Evolutionary conservation across 2,113 vertebrate genomes (phyloP).

Genomic region (Eretmochelys imbricata): DNA sequence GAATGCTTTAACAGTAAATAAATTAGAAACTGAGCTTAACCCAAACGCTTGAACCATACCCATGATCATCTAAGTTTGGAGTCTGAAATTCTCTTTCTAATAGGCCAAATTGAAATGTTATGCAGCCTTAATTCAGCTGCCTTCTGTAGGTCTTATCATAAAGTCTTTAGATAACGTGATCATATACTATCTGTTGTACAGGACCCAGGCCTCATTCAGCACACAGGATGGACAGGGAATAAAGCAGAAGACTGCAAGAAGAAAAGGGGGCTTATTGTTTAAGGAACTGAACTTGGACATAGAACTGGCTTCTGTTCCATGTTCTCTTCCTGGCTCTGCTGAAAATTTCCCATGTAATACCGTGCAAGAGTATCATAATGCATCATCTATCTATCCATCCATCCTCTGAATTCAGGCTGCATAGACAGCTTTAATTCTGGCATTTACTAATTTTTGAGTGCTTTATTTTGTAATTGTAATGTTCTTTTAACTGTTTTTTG

Average conservation of each 20-base stretch:
- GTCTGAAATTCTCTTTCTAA: neutral
- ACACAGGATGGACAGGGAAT: neutral
- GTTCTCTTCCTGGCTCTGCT: neutral
- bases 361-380: neutral
- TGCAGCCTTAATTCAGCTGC: neutral
- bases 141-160: neutral
- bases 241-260: neutral
- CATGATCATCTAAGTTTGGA: neutral
- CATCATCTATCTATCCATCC: no score
- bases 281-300: neutral
- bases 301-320: neutral
- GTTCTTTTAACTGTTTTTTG: neutral
- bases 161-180: neutral
- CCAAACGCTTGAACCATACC: neutral
- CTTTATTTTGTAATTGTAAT: neutral
- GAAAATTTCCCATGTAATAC: neutral
- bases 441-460: neutral
- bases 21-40: neutral
- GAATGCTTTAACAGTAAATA: constrained; percentile 50
- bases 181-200: neutral
- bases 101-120: neutral
- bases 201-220: neutral
- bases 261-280: neutral
- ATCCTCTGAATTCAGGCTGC: neutral
- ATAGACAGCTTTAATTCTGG: neutral